Evolutionary conservation across 2,113 vertebrate genomes (phyloP).

Genomic region (Podarcis raffonei): DNA sequence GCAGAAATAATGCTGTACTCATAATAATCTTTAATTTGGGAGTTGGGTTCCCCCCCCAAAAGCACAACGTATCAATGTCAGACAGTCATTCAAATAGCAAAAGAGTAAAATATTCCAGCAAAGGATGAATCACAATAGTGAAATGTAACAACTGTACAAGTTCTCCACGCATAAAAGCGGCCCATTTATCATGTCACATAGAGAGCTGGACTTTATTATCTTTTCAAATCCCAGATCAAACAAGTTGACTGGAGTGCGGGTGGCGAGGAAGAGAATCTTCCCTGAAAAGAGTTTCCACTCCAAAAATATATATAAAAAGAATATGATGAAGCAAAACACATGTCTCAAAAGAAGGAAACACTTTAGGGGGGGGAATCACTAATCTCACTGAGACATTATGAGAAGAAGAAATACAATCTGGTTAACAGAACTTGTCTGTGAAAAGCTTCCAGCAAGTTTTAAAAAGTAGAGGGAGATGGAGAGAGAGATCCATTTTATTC

Average conservation of each 20-base stretch:
- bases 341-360: not conserved
- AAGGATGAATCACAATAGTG: not conserved
- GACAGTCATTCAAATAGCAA: slow-evolving; percentile 4
- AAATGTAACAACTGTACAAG: not conserved
- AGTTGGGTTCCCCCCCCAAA: slow-evolving; percentile 9
- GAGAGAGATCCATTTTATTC: slow-evolving; percentile 13
- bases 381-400: not conserved
- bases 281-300: slow-evolving; percentile 15
- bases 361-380: slow-evolving; percentile 18
- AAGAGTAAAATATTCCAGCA: slow-evolving; percentile 12
- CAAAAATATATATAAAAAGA: not conserved
- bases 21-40: slow-evolving; percentile 25
- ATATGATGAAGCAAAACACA: not conserved
- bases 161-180: not conserved
- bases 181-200: not conserved
- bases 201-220: slow-evolving; percentile 29
- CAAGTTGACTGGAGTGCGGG: too few species aligned
- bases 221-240: slow-evolving; percentile 33
- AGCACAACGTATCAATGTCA: not conserved
- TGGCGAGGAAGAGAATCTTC: not conserved
- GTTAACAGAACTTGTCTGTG: slow-evolving; percentile 20
- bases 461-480: slow-evolving; percentile 14
- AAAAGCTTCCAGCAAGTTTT: slow-evolving; percentile 57
- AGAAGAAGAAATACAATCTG: slow-evolving; percentile 8
- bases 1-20: slow-evolving; percentile 45